Evolutionary conservation across 2,113 vertebrate species (phyloP), one percentile per base, ranked within the genome.

Genomic region (Psettodes erumei): DNA sequence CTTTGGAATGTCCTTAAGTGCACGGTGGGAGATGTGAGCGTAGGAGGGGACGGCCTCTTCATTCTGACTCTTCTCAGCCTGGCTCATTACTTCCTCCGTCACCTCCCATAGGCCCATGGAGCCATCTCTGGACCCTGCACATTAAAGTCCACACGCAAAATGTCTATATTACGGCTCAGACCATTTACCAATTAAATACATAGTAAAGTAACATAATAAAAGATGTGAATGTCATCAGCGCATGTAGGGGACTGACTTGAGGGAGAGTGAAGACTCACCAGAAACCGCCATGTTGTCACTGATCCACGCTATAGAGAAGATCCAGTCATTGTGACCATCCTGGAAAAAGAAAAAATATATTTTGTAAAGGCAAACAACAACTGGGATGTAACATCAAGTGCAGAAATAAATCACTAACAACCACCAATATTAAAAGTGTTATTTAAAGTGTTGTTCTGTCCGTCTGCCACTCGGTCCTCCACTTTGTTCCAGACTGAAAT

Each of bases 291-390:
- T 96, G 69, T 91, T 96, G 89, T 99, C 98, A 86, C 95, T 99
- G 90, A 99, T 99, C 98, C 98, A 99, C 0, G 97, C 97, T 88
- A 99, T 99, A 75, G 98, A 99, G 93, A 99, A 99, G 87, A 99
- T 99, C 98, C 98, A 99, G 89, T 99, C 98, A 83, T 99, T 99
- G 88, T 99, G 98, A 59, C 98, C 98, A 74, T 98, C 96, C 98
- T 99, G 85, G 73, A 69, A 88, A 70, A 83, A 73, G 67, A 85
- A 70, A 81, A 84, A 80, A 76, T 7, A 6, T 50, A 21, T 11
- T 3, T 47, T 56, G 43, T 77, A 23, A 82, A 72, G 61, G 3
- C 27, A 69, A 50, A 54, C n/a, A n/a, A 37, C 6, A 19, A 33
- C n/a, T n/a, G n/a, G n/a, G n/a, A n/a, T n/a, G n/a, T n/a, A n/a